Conservation (phyloP, 2,797 vertebrate species). For the Peromyscus attwateri region DNA sequence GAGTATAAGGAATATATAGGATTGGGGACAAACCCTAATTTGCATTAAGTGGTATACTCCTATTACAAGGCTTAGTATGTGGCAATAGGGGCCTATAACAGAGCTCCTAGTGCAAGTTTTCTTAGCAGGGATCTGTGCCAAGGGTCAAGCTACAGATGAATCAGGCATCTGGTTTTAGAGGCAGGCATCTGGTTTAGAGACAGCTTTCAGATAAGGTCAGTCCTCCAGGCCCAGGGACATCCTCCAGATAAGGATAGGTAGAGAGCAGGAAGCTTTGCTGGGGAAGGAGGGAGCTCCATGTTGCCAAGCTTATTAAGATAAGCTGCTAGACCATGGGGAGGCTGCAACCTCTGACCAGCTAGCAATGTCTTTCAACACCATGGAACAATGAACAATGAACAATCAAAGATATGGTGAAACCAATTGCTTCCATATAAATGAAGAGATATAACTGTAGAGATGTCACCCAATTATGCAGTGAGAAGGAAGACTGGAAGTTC, state of each 20-base stretch:
- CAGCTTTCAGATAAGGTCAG: neutral
- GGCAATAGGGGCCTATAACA: neutral
- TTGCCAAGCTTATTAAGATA: neutral
- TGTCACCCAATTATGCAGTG: too few species aligned
- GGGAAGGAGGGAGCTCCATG: neutral
- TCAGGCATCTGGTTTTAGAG: neutral
- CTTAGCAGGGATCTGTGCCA: neutral
- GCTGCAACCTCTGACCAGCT: neutral
- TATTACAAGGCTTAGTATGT: neutral
- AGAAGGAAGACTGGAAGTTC: neutral
- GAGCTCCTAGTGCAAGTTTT: neutral
- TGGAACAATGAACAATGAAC: neutral
- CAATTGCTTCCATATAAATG: neutral
- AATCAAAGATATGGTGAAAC: neutral
- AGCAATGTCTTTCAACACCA: neutral
- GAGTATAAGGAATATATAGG: neutral
- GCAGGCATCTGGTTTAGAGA: neutral
- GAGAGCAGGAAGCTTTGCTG: neutral
- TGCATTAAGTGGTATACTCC: neutral
- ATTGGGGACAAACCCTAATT: neutral
- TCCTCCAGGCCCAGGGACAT: neutral
- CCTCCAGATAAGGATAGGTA: neutral
- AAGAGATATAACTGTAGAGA: neutral
- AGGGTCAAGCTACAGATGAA: neutral
- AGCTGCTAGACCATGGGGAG: neutral